Base-by-base conservation (phyloP, 2,888 invertebrate species). In the Pachliopta kotzebuea region DNA sequence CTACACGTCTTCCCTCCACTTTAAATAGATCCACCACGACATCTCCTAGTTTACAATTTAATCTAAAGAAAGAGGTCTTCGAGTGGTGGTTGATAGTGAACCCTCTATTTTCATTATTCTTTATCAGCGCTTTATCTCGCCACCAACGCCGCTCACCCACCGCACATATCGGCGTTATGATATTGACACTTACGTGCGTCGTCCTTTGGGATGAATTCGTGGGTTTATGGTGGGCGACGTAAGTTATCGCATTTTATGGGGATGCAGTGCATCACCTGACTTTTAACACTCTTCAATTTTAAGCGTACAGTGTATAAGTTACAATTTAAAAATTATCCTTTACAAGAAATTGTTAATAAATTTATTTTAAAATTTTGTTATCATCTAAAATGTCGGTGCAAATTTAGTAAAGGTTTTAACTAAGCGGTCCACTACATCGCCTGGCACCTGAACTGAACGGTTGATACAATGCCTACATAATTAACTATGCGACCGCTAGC, bases 171-270 rank as follows among this genome's bases (percentile, higher is more conserved):
- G 56, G 69, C 66, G 73, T 76, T 81, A 76, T 79, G 76, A 81
- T 84, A 83, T 81, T 77, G 80, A 81, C 78, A 76, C 75, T 79
- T 76, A 75, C 75, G 72, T 69, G 66, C 68, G 67, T 70, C 70
- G 66, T 76, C 76, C 79, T 77, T 72, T 69, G 77, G 80, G 74
- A 78, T 77, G 78, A 78, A 74, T 77, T 76, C 77, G 74, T 70
- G 77, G 75, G 76, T 83, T 84, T 83, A 84, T 78, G 78, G 81
- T 79, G 76, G 77, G 74, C 77, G 71, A 72, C 71, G 75, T 83
- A 74, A 79, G 75, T 82, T 83, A 83, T 81, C 79, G 74, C 69
- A 71, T 81, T 86, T 86, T 85, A 86, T 83, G 79, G 73, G 72
- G 66, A 71, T 70, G 65, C 68, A 69, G 67, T 70, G 70, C 50